Conservation (phyloP, 2,888 invertebrate species). For the Lasioglossum figueresi region DNA sequence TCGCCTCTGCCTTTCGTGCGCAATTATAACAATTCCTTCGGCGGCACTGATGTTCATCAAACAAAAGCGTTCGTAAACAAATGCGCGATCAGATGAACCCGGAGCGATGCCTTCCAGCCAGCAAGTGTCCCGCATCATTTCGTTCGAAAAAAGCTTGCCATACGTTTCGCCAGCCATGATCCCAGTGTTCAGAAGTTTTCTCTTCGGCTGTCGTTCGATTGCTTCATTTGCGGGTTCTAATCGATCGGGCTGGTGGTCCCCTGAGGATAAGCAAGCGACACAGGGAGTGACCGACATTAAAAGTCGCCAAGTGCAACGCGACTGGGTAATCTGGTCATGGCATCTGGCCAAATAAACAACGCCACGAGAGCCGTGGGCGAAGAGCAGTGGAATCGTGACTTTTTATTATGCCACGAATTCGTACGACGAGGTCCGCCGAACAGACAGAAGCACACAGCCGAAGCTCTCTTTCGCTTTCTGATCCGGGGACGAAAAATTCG, state of each 20-base stretch:
- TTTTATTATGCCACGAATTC: conserved; percentile 66
- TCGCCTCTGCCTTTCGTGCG: background rate
- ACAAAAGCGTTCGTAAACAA: background rate
- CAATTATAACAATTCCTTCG: background rate
- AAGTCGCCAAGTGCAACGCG: conserved; percentile 63
- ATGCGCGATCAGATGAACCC: background rate
- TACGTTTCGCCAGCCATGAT: background rate
- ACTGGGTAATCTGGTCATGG: conserved; percentile 66
- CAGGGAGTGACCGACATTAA: conserved; percentile 63
- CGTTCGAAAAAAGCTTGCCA: background rate
- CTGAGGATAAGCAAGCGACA: conserved; percentile 4
- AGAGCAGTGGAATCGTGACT: conserved; percentile 63
- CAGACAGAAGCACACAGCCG: conserved; percentile 34
- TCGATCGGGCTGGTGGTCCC: conserved; percentile 52
- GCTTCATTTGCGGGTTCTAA: conserved; percentile 57
- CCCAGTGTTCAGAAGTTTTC: background rate
- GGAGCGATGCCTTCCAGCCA: background rate
- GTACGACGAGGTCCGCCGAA: conserved; percentile 33
- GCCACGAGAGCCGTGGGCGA: conserved; percentile 43
- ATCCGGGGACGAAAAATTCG: conserved; percentile 31
- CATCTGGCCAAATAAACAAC: conserved; percentile 71
- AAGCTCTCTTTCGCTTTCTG: conserved; percentile 33
- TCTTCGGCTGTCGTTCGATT: background rate
- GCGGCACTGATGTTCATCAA: no score
- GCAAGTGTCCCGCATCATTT: background rate